Percentiles rank a stretch among this genome's conserved stretches.
Conservation (phyloP, 2,797 vertebrate genomes). For the Poecilia velifera region DNA sequence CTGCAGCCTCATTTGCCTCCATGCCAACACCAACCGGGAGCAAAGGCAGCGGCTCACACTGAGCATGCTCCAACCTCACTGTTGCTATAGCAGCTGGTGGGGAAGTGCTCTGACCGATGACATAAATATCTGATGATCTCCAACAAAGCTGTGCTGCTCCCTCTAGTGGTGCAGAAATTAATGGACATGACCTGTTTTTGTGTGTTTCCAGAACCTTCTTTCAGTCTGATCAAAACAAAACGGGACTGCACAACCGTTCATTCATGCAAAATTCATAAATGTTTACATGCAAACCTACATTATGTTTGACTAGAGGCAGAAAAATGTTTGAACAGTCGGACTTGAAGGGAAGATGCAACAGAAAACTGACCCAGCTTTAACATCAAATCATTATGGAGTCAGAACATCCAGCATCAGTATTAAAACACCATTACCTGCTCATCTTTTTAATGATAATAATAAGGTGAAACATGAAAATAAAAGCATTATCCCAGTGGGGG, state of each 20-base stretch:
- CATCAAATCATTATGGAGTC: conserved; percentile 54
- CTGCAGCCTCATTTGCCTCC: conserved; percentile 49
- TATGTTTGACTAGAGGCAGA: conserved; percentile 1
- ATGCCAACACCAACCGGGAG: conserved; percentile 60
- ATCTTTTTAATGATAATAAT: not conserved
- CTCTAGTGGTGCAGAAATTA: conserved; percentile 66
- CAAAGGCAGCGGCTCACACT: conserved; percentile 41
- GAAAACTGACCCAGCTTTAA: conserved; percentile 54
- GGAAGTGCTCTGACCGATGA: conserved; percentile 51
- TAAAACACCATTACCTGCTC: conserved; percentile 31
- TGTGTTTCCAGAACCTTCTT: conserved; percentile 81
- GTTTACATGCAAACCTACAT: not conserved
- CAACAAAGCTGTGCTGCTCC: conserved; percentile 38
- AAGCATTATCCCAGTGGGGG: too few species aligned
- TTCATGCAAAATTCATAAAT: conserved; percentile 13
- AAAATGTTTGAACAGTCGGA: conserved; percentile 9
- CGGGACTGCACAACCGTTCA: not conserved
- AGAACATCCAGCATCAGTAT: conserved; percentile 29
- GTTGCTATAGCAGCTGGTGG: conserved; percentile 79
- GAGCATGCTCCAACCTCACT: conserved; percentile 49
- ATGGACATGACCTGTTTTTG: conserved; percentile 72
- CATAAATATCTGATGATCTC: conserved; percentile 54
- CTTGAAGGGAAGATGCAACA: conserved; percentile 23
- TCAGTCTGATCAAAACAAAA: conserved; percentile 56
- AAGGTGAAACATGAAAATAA: conserved; percentile 15